Evolutionary conservation across 2,113 vertebrate species (phyloP).

Genomic region (Pollachius pollachius): DNA sequence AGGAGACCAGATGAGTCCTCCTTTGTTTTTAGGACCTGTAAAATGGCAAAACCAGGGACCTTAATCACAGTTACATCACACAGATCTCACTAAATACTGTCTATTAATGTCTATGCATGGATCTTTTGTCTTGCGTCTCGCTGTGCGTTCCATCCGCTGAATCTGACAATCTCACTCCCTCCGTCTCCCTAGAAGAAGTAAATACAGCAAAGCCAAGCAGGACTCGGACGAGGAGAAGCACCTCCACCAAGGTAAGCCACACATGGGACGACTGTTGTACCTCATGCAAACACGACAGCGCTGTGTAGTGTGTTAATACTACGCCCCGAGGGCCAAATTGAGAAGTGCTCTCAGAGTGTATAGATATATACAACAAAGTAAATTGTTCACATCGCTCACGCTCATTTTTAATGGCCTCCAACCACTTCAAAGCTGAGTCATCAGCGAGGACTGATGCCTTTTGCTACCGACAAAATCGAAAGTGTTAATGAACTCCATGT

Average conservation of each 20-base stretch:
- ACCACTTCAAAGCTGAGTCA: conserved; percentile 64
- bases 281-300: background rate
- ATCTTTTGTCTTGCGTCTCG: too few relatives aligned
- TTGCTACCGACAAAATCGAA: conserved; percentile 26
- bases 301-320: background rate
- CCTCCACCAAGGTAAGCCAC: conserved; percentile 87
- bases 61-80: too few relatives aligned
- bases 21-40: too few relatives aligned
- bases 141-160: too few relatives aligned
- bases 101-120: too few relatives aligned
- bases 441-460: conserved; percentile 13
- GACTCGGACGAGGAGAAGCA: conserved; percentile 96
- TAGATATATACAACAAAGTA: too few relatives aligned
- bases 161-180: conserved; percentile 41
- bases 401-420: conserved; percentile 5
- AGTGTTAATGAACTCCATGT: conserved; percentile 55
- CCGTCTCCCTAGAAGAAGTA: conserved; percentile 83
- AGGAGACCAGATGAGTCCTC: too few relatives aligned
- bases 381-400: too few relatives aligned
- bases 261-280: conserved; percentile 29
- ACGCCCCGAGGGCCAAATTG: too few relatives aligned
- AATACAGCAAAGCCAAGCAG: conserved; percentile 96
- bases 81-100: too few relatives aligned
- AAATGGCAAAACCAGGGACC: too few relatives aligned
- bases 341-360: background rate